These are phyloP conservation scores for Aphodius sticticus DNA, from an alignment of 2,888 invertebrate species.

Conservation along the genomic window DNA sequence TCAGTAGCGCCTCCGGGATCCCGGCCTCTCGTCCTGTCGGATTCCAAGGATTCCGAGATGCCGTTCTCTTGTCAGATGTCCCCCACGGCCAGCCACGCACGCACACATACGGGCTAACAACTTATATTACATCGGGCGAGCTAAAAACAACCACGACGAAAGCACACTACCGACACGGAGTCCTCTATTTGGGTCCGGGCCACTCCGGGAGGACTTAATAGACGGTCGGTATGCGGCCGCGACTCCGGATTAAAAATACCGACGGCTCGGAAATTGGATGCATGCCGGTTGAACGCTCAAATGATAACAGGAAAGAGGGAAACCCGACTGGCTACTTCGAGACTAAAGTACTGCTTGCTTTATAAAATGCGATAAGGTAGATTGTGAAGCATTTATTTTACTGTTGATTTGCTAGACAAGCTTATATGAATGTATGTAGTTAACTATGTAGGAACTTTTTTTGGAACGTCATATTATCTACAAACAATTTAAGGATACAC, in stretches of 20 bases:
- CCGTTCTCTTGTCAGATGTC: constrained; percentile 48
- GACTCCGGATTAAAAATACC: constrained; percentile 13
- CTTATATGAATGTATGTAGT: too few species aligned
- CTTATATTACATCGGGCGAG: neutral
- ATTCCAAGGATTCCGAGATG: constrained; percentile 48
- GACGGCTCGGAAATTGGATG: constrained; percentile 25
- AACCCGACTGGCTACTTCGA: neutral
- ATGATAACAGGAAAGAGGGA: constrained; percentile 5
- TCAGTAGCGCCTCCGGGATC: constrained; percentile 46
- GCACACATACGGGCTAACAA: constrained; percentile 29
- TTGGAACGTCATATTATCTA: too few species aligned
- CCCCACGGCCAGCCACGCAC: constrained; percentile 45
- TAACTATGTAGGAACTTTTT: too few species aligned
- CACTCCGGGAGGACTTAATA: neutral
- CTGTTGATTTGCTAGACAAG: too few species aligned
- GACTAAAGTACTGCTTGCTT: neutral
- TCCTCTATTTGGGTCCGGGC: neutral
- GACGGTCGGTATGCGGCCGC: neutral
- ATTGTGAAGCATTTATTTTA: too few species aligned
- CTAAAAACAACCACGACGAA: neutral
- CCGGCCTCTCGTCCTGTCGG: constrained; percentile 47
- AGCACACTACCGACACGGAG: neutral
- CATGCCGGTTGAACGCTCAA: neutral
- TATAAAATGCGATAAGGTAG: too few species aligned
- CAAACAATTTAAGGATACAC: too few species aligned